Evolutionary conservation across 2,888 invertebrate species (phyloP).

Genomic region (Imbricaverruca yamaguchii): DNA sequence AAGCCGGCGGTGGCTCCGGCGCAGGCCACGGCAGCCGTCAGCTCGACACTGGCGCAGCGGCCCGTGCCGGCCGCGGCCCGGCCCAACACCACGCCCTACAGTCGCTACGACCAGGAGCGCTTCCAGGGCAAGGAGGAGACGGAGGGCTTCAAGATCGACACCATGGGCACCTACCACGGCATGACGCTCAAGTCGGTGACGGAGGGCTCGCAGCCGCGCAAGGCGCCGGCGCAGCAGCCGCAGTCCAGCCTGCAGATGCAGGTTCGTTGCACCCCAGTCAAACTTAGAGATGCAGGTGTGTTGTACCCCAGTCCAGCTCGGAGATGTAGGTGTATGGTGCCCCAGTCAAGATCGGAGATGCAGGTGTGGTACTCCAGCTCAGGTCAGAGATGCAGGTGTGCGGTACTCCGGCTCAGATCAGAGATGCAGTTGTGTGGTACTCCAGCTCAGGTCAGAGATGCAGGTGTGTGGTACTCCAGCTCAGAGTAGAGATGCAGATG

Average conservation of each 20-base stretch:
- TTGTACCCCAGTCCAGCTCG: too few species aligned
- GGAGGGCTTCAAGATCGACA: conserved; percentile 97
- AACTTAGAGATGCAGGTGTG: too few species aligned
- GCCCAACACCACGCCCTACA: conserved; percentile 72
- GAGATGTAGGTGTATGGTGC: too few species aligned
- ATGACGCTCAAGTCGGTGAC: conserved; percentile 97
- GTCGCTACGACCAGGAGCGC: conserved; percentile 98
- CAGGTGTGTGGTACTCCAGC: too few species aligned
- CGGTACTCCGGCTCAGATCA: too few species aligned
- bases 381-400: too few species aligned
- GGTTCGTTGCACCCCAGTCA: not conserved
- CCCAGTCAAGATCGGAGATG: too few species aligned
- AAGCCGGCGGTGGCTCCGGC: conserved; percentile 31
- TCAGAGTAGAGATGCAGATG: too few species aligned
- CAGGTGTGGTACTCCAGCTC: too few species aligned
- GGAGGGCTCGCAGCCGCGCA: conserved; percentile 64
- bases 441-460: too few species aligned
- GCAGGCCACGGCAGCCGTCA: conserved; percentile 31
- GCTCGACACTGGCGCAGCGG: conserved; percentile 25
- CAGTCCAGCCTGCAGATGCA: not conserved
- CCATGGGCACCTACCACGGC: conserved; percentile 96
- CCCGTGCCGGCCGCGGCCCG: conserved; percentile 50
- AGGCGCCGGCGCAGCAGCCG: conserved; percentile 30
- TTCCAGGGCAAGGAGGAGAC: conserved; percentile 94
- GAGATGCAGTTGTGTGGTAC: too few species aligned